Conservation (phyloP, 2,888 invertebrate species). For the Sarcophaga carnaria region DNA sequence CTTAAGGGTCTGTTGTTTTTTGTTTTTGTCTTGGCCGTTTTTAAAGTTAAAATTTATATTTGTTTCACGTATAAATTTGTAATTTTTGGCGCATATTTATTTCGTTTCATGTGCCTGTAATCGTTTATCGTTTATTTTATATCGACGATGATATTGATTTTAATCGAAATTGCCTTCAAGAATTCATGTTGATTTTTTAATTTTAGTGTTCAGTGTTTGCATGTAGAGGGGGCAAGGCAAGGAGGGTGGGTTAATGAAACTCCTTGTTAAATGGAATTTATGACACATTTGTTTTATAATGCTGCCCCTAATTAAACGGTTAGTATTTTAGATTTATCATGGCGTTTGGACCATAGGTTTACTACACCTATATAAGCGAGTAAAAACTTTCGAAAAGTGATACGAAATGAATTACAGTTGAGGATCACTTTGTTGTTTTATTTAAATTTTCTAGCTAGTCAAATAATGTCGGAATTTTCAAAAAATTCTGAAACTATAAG, state of each 20-base stretch:
- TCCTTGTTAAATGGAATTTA: constrained; percentile 61
- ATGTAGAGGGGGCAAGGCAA: constrained; percentile 10
- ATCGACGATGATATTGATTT: constrained; percentile 76
- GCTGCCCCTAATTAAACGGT: no score
- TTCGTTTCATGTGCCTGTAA: constrained; percentile 10
- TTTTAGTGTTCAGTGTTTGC: constrained; percentile 1
- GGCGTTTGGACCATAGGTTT: no score
- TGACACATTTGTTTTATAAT: constrained; percentile 54
- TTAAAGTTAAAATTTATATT: constrained; percentile 65
- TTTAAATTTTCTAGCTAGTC: no score
- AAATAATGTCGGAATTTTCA: no score
- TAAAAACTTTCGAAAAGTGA: no score
- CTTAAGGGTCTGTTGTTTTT: constrained; percentile 46
- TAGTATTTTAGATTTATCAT: no score
- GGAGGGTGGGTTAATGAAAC: constrained; percentile 55
- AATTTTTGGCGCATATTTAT: constrained; percentile 68
- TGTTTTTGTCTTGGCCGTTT: background rate
- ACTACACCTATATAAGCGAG: no score
- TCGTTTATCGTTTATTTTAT: constrained; percentile 3
- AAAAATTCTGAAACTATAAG: no score
- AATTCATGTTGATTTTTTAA: constrained; percentile 68
- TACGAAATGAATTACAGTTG: no score
- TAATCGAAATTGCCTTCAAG: constrained; percentile 79
- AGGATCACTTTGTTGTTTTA: no score
- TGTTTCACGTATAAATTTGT: constrained; percentile 69